Evolutionary conservation across 2,797 vertebrate genomes (phyloP).

Genomic region (Gymnothorax reevesii): DNA sequence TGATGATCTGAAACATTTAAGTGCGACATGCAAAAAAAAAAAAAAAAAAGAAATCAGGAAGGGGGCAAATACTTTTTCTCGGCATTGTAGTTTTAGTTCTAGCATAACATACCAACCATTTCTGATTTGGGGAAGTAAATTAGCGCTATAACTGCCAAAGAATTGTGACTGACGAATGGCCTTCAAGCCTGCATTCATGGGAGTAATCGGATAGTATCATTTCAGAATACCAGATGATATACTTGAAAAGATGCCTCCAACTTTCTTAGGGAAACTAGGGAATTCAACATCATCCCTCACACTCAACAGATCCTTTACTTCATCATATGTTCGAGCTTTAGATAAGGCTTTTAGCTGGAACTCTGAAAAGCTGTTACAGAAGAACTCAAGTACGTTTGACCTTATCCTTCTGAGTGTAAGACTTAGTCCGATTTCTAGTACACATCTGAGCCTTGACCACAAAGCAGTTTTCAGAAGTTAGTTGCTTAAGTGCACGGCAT

Average conservation of each 20-base stretch:
- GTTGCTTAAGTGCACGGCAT: too few species aligned
- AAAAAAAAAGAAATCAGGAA: too few species aligned
- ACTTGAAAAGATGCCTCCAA: neutral
- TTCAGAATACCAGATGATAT: conserved; percentile 9
- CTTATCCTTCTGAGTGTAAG: neutral
- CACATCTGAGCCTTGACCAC: neutral
- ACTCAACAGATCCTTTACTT: neutral
- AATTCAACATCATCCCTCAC: neutral
- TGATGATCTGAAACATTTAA: too few species aligned
- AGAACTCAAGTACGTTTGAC: neutral
- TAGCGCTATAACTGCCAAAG: neutral
- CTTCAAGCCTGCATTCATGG: neutral
- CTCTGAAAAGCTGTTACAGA: neutral
- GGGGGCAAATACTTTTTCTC: too few species aligned
- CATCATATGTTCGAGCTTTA: neutral
- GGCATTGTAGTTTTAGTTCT: neutral
- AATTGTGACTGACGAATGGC: conserved; percentile 6
- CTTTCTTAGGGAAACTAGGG: neutral
- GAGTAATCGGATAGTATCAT: conserved; percentile 3
- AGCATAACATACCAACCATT: neutral
- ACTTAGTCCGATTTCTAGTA: neutral
- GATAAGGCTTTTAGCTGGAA: neutral
- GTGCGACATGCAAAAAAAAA: too few species aligned
- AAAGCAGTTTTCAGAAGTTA: too few species aligned
- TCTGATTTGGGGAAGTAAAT: neutral